Evolutionary conservation across 2,888 invertebrate species (phyloP), one percentile per base, ranked within the genome.

Genomic region (Stenichneumon culpator): DNA sequence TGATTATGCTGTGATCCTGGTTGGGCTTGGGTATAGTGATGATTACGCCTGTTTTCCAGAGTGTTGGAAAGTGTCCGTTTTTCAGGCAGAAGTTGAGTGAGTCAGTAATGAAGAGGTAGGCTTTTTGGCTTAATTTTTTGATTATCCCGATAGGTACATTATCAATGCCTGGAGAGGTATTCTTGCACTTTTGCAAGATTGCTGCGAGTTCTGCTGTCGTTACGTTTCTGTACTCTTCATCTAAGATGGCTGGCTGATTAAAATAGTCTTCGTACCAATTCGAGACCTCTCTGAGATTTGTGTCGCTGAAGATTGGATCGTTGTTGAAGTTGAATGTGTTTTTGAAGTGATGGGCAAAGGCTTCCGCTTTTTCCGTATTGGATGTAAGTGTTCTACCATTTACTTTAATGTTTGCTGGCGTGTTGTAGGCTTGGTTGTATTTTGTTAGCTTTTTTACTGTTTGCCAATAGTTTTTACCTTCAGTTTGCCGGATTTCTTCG

Each of bases 11-110:
- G 11, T 36, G 54, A 54, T 78, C 57, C 52, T 78, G 67, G 9
- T 78, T 78, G 9, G 78, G 50, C 54, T 78, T 78, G 25, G 79
- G 79, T 14, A 79, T 57, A 22, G 70, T 70, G 57, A 79, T 57
- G 14, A 79, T 69, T 6, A 69, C 1, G 7, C 67, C 67, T 9
- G 39, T 39, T 67, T 67, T 67, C 67, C 67, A 67, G 22, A 67
- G 44, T 22, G 11, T 68, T 44, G 3, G 44, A 3, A 68, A 68
- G 22, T 68, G 67, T 11, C 25, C 9, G 44, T 44, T 68, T 44
- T 22, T 68, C 14, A 47, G 67, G 25, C 67, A 68, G 44, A 22
- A 25, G 44, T 68, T 68, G 14, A 47, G 44, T 47, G 22, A 11
- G 0, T 44, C 44, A n/a, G 5, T 44, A 60, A 82, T 82, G 36